Percentiles rank a stretch among this genome's conserved stretches.
These are phyloP conservation scores for Tachysurus fulvidraco DNA, from an alignment of 2,113 vertebrate genomes.

Conservation along the genomic window DNA sequence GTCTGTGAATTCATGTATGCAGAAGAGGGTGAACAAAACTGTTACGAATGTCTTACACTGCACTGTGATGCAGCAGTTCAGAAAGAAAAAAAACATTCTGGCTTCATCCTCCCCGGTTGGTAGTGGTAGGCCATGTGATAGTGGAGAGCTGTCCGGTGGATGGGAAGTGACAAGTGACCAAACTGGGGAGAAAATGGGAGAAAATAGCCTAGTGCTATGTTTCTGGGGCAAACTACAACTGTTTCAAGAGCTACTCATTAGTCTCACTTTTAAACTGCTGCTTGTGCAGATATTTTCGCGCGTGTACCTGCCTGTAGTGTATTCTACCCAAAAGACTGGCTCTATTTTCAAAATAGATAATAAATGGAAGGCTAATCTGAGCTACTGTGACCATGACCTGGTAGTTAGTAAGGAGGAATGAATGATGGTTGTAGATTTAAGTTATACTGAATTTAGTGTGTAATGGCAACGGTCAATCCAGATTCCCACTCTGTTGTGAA, in stretches of 20 bases:
- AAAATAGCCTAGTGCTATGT: not conserved
- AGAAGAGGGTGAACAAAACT: not conserved
- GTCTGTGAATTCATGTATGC: not conserved
- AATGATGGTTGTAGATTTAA: not conserved
- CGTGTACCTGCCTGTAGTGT: not conserved
- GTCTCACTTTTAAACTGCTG: not conserved
- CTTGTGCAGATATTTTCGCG: not conserved
- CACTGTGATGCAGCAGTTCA: not conserved
- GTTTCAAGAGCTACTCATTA: not conserved
- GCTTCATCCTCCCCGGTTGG: not conserved
- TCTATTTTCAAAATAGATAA: not conserved
- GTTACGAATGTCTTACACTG: not conserved
- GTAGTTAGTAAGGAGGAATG: not conserved
- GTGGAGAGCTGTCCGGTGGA: not conserved
- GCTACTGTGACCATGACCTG: not conserved
- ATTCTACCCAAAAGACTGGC: not conserved
- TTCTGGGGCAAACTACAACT: not conserved
- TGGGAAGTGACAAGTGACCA: not conserved
- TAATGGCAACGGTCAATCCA: constrained; percentile 41
- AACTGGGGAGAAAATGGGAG: not conserved
- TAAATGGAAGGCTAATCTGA: not conserved
- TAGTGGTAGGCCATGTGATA: not conserved
- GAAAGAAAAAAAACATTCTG: not conserved
- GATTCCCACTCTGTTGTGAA: constrained; percentile 32
- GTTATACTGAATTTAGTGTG: constrained; percentile 7